Conservation (phyloP, 2,888 invertebrate species). For the Macrosiphum euphorbiae region DNA sequence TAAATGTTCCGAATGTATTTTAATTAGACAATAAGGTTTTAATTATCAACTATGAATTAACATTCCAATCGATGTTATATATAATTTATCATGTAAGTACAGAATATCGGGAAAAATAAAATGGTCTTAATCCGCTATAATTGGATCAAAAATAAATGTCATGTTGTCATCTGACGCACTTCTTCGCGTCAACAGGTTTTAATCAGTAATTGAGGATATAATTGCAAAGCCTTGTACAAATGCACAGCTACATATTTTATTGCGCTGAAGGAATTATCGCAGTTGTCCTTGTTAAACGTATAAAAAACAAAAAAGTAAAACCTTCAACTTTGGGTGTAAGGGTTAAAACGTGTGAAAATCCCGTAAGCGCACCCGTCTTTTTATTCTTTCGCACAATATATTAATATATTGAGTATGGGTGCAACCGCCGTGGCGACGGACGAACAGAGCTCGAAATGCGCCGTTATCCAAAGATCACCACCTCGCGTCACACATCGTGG, state of each 20-base stretch:
- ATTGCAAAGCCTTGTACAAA: neutral
- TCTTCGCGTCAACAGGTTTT: neutral
- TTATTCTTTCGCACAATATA: neutral
- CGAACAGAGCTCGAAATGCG: neutral
- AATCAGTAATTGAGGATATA: neutral
- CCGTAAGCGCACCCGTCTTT: neutral
- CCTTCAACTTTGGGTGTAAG: slow-evolving; percentile 13
- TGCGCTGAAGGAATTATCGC: neutral
- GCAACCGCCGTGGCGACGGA: neutral
- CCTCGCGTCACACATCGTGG: neutral
- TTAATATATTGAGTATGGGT: neutral
- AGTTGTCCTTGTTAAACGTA: neutral
- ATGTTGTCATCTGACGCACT: neutral
- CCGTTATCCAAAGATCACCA: neutral
- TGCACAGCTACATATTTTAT: neutral
- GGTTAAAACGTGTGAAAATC: slow-evolving; percentile 3
- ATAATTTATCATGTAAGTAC: neutral
- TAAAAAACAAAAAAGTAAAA: neutral
- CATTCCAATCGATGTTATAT: neutral
- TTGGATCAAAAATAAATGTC: slow-evolving; percentile 3
- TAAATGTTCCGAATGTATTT: neutral
- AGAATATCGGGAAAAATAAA: neutral
- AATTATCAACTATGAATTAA: neutral
- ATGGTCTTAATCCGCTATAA: neutral
- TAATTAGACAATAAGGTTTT: neutral